Evolutionary conservation across 2,888 invertebrate species (phyloP).

Genomic region (Sphecodes monilicornis): DNA sequence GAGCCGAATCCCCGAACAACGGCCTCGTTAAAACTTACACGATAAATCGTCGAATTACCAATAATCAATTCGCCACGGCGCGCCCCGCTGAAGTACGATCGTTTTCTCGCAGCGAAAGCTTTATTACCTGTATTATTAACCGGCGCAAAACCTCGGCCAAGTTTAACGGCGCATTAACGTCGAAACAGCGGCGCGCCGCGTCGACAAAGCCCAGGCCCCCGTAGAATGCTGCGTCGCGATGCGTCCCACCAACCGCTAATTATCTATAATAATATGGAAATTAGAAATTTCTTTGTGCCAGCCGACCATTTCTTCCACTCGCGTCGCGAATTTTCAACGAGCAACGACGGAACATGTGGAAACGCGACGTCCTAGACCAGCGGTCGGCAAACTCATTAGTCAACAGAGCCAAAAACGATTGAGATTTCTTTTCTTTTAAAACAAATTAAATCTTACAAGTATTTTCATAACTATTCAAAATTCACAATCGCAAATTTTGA

Average conservation of each 20-base stretch:
- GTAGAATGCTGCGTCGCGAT: neutral
- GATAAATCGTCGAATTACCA: conserved; percentile 50
- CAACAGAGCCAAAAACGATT: no score
- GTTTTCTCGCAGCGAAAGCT: conserved; percentile 8
- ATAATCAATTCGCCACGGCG: conserved; percentile 31
- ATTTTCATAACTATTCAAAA: no score
- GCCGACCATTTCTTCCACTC: neutral
- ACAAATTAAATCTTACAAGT: no score
- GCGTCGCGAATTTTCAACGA: neutral
- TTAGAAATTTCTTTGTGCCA: neutral
- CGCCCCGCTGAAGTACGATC: conserved; percentile 7
- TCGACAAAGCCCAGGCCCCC: conserved; percentile 7
- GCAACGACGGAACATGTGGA: neutral
- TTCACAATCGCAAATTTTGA: no score
- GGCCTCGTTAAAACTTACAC: conserved; percentile 42
- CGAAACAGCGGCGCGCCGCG: conserved; percentile 11
- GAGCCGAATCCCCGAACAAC: conserved; percentile 19
- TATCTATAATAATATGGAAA: conserved; percentile 9
- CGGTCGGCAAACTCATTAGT: no score
- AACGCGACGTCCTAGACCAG: neutral
- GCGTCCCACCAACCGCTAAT: neutral
- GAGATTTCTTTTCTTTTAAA: no score
- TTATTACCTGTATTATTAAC: conserved; percentile 20
- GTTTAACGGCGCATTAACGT: conserved; percentile 36
- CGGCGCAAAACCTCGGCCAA: conserved; percentile 3